phyloP scores from a whole-genome alignment of 1,140 invertebrate genomes.

The Eriosoma lanigerum region DNA sequence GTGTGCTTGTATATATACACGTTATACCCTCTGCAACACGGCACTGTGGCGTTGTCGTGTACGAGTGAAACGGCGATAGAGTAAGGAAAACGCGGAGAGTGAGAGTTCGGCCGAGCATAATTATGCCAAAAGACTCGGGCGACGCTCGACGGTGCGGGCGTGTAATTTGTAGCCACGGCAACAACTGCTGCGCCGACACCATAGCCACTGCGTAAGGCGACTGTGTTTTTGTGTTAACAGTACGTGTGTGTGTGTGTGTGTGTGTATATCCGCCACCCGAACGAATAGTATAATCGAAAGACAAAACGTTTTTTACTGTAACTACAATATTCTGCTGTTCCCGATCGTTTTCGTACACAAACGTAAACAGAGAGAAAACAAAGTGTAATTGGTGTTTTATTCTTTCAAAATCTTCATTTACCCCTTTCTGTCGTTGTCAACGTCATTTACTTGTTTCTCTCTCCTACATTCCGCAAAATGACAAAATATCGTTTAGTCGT shows the following conservation, averaged over 20 bases:
- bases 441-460: too few relatives aligned
- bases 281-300: constrained; percentile 25
- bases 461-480: too few relatives aligned
- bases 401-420: too few relatives aligned
- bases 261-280: neutral
- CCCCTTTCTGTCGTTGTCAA: too few relatives aligned
- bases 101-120: constrained; percentile 43
- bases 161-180: constrained; percentile 50
- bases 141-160: neutral
- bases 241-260: neutral
- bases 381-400: too few relatives aligned
- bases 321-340: neutral
- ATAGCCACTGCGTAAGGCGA: neutral
- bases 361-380: too few relatives aligned
- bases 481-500: too few relatives aligned
- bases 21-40: too few relatives aligned
- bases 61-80: too few relatives aligned
- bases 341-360: too few relatives aligned
- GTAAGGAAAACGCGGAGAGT: constrained; percentile 6
- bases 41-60: neutral
- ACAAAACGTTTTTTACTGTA: constrained; percentile 39
- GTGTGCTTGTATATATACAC: neutral
- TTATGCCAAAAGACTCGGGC: constrained; percentile 47
- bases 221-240: neutral
- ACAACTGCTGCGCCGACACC: constrained; percentile 44